Conservation (phyloP, 2,113 vertebrate species). For the Gnathonemus echidnorhynchus region DNA sequence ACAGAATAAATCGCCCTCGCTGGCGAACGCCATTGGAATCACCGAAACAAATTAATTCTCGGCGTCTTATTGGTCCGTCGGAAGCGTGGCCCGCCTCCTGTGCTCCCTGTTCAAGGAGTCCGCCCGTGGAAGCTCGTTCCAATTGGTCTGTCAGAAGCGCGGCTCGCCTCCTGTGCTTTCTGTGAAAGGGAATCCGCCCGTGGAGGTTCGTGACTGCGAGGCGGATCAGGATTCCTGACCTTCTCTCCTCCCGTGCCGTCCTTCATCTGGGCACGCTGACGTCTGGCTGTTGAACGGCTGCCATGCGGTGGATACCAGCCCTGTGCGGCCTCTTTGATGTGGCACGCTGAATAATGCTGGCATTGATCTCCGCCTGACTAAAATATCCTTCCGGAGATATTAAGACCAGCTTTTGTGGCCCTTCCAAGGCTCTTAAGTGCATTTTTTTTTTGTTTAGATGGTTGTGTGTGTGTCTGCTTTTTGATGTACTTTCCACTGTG, state of each 20-base stretch:
- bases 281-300: conserved; percentile 61
- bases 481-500: background rate
- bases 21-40: background rate
- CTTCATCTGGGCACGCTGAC: conserved; percentile 53
- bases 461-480: background rate
- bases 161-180: conserved; percentile 27
- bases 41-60: background rate
- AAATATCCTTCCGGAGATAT: conserved; percentile 50
- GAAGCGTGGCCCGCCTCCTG: conserved; percentile 22
- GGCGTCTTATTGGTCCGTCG: background rate
- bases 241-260: conserved; percentile 54
- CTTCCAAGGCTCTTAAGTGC: conserved; percentile 38
- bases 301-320: conserved; percentile 54
- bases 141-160: background rate
- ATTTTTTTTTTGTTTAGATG: conserved; percentile 19
- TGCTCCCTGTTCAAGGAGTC: conserved; percentile 40
- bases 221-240: conserved; percentile 51
- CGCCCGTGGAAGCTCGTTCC: conserved; percentile 32
- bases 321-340: conserved; percentile 59
- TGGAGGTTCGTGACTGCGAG: conserved; percentile 34
- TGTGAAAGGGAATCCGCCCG: conserved; percentile 42
- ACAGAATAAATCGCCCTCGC: background rate
- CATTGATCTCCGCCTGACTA: conserved; percentile 50
- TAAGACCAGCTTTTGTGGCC: conserved; percentile 31
- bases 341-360: conserved; percentile 49